Base-by-base conservation (phyloP, 2,888 invertebrate genomes). In the Nymphalis c-album region DNA sequence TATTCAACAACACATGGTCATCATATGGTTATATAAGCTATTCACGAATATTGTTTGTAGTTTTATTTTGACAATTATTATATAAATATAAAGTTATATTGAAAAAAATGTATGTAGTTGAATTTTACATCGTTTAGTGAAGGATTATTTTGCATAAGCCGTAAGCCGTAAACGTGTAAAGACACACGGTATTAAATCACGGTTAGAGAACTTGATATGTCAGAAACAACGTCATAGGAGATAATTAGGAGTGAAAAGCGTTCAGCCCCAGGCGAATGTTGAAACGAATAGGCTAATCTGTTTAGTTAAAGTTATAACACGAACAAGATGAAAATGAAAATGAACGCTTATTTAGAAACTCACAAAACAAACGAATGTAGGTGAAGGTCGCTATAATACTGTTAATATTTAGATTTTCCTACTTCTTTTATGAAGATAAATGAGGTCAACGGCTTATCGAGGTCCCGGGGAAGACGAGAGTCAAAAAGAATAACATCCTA, bases 181-280 rank as follows among this genome's bases (percentile, higher is more conserved):
- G 31, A 31, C 51, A 22, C 53, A 26, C 31, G 17, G 26, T 55
- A 31, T 55, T 55, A 55, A 55, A 55, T 55, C 31, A 55, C 31
- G 26, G 53, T 17, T 55, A 55, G n/a, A 55, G 53, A 55, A 31
- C 26, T 26, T 31, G 50, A 55, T 31, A 31, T n/a, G 53, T 55
- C 53, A 55, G 53, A 26, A 55, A 31, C 53, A 55, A 55, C 53
- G 53, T 55, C 31, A 55, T 55, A 20, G n/a, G 31, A 17, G 53
- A 55, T 55, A 55, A 61, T 48, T 48, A 61, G 35, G n/a, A 61
- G 60, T 61, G 50, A 61, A 61, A 61, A 35, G 50, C 50, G 53
- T 31, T 55, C 53, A 31, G 53, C 31, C 53, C 53, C 17, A 8
- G 31, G 53, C 53, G 53, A 31, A 10, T 16, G 53, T 55, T 50